Evolutionary conservation across 1,140 invertebrate species (phyloP).

Genomic region (Heliconius himera): DNA sequence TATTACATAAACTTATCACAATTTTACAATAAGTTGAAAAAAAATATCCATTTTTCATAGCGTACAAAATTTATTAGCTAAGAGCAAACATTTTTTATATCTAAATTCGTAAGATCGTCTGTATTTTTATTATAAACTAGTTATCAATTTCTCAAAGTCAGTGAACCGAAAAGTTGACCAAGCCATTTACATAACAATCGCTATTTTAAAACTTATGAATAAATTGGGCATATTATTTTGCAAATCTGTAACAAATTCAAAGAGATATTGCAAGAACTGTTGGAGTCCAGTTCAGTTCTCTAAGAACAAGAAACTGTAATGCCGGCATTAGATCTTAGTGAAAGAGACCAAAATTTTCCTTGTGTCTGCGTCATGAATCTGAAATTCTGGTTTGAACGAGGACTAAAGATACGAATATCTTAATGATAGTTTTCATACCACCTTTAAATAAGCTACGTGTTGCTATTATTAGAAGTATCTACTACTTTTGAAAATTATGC

Average conservation of each 20-base stretch:
- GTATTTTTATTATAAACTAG: constrained; percentile 9
- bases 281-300: constrained; percentile 1
- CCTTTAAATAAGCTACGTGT: constrained; percentile 5
- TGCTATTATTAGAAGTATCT: neutral
- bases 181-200: constrained; percentile 21
- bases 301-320: constrained; percentile 38
- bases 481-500: neutral
- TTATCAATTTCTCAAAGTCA: constrained; percentile 27
- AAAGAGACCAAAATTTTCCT: constrained; percentile 47
- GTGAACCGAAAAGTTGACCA: constrained; percentile 27
- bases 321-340: constrained; percentile 47
- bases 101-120: neutral
- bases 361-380: constrained; percentile 43
- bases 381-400: constrained; percentile 33
- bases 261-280: constrained; percentile 24
- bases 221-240: constrained; percentile 31
- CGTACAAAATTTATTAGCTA: too few species aligned
- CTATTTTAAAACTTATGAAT: constrained; percentile 20
- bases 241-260: constrained; percentile 28
- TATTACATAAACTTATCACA: neutral
- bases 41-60: neutral
- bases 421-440: constrained; percentile 31
- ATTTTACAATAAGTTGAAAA: neutral
- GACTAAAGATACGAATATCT: constrained; percentile 27
- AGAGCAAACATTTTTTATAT: neutral